Evolutionary conservation across 2,113 vertebrate species (phyloP), one percentile per base, ranked within the genome.

Genomic region (Polyodon spathula): DNA sequence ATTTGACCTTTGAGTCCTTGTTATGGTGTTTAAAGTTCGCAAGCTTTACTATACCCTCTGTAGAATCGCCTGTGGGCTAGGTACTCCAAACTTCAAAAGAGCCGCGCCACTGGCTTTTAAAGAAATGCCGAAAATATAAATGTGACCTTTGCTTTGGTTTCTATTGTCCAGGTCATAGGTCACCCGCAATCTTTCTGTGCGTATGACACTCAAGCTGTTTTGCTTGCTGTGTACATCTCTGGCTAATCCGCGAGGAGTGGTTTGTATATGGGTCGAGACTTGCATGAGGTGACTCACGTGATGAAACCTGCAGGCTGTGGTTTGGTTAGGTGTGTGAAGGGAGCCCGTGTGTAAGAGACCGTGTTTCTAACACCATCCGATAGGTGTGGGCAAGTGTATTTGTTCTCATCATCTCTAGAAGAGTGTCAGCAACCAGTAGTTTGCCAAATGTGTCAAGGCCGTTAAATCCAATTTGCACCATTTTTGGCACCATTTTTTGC

Each of bases 61-160:
- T 57, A 62, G 63, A 68, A 66, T 64, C 59, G 66, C 67, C 58
- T 65, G 56, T 70, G 65, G 54, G 63, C 71, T 66, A 40, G 46
- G 66, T 59, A 58, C 72, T 66, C 72, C 60, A 44, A 72, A 64
- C 76, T 86, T 86, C 80, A 85, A 84, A 86, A 72, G 68, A 71
- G 65, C 50, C 56, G 68, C 64, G 66, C 71, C 76, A 64, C 65
- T 68, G 70, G 76, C 54, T 77, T 72, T 74, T 66, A 70, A 63
- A 76, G 70, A 78, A 76, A 83, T 80, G 79, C 66, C 66, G 71
- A 69, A 81, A 81, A 83, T 81, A 85, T 84, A 86, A 86, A 83
- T 77, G 63, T 84, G 78, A 82, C 76, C 78, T 76, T 67, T 82
- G 79, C 76, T 76, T 68, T 66, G 76, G 69, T 70, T 68, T 65